A percentile compares a stretch with the other conserved stretches of the same genome.
Conservation (phyloP, 2,888 invertebrate species). For the Amblyteles armatorius region DNA sequence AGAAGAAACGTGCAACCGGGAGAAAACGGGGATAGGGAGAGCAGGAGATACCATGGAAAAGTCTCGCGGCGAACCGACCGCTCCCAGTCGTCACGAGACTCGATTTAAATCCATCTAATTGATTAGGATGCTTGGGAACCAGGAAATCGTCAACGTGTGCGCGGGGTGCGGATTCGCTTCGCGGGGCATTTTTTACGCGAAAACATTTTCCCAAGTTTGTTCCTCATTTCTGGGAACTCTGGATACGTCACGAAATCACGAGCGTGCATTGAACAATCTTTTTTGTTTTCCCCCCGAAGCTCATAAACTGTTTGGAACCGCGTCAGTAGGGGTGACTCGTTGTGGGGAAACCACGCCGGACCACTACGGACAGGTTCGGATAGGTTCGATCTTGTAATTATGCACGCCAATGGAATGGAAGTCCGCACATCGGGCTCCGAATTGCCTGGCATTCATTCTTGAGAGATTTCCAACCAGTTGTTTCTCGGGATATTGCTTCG, state of each 20-base stretch:
- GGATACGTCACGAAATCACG: not conserved
- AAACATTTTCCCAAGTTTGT: not conserved
- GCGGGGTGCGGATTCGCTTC: not conserved
- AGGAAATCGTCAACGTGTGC: constrained; percentile 57
- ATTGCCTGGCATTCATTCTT: not conserved
- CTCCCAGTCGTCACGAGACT: constrained; percentile 68
- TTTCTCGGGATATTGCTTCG: not conserved
- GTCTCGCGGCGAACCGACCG: constrained; percentile 58
- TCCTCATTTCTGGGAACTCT: not conserved
- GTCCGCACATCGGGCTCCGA: not conserved
- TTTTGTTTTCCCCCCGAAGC: not conserved
- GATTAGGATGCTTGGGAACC: constrained; percentile 70
- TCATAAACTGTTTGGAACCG: not conserved
- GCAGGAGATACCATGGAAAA: constrained; percentile 45
- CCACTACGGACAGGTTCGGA: not conserved
- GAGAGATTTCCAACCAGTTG: not conserved
- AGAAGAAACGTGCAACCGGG: constrained; percentile 27
- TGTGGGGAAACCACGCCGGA: not conserved
- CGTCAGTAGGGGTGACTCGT: not conserved
- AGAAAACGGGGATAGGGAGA: constrained; percentile 17
- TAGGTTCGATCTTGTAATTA: too few relatives aligned
- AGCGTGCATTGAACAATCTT: not conserved
- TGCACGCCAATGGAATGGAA: not conserved
- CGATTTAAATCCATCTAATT: constrained; percentile 69
- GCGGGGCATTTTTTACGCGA: not conserved